Conservation (phyloP, 2,888 invertebrate genomes). For the Acronicta leporina region DNA sequence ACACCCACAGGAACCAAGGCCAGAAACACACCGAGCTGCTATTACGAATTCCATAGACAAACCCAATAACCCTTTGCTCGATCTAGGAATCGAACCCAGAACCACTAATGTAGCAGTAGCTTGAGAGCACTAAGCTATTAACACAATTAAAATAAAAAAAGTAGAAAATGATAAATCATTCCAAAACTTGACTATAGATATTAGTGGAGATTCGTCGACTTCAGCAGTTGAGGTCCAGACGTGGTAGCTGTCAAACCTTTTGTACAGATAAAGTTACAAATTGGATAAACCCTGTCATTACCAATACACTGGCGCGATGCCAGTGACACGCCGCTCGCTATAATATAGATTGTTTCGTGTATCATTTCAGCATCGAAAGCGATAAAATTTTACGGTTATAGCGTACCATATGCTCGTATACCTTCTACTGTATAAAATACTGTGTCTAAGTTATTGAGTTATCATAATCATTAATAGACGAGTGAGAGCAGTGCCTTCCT, state of each 20-base stretch:
- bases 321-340: slow-evolving; percentile 76
- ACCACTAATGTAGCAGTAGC: too few relatives aligned
- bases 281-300: slow-evolving; percentile 82
- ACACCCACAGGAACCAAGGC: too few relatives aligned
- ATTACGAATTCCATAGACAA: too few relatives aligned
- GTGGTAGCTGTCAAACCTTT: slow-evolving; percentile 59
- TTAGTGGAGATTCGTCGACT: slow-evolving; percentile 25
- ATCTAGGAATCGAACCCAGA: too few relatives aligned
- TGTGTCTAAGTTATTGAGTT: slow-evolving; percentile 69
- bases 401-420: slow-evolving; percentile 78
- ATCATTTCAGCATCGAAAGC: slow-evolving; percentile 87
- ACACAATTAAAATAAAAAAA: too few relatives aligned
- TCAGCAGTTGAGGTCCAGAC: slow-evolving; percentile 53
- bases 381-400: slow-evolving; percentile 88
- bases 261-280: slow-evolving; percentile 77
- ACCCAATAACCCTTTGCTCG: too few relatives aligned
- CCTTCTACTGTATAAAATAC: slow-evolving; percentile 62
- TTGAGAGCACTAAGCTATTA: too few relatives aligned
- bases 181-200: background rate
- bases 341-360: slow-evolving; percentile 88
- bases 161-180: too few relatives aligned
- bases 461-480: background rate
- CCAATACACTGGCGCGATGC: slow-evolving; percentile 79
- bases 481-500: background rate
- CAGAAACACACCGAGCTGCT: too few relatives aligned